phyloP scores from a whole-genome alignment of 2,888 invertebrate species.

The Aphrophora alni region DNA sequence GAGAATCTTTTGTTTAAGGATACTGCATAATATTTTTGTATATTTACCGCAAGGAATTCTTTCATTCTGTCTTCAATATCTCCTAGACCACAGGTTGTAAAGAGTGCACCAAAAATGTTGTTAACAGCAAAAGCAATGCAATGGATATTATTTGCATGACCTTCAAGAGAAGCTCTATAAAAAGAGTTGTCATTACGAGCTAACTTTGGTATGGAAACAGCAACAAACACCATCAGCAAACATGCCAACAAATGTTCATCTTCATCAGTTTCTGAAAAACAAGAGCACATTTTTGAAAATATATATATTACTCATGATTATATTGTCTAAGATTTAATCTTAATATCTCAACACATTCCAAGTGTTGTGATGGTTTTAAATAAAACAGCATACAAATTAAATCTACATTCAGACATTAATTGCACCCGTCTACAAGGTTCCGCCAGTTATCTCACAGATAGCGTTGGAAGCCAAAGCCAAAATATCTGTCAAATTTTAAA shows the following conservation, averaged over 20 bases:
- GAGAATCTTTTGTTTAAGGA: no score
- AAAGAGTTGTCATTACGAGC: constrained; percentile 90
- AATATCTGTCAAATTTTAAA: no score
- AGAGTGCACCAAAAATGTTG: constrained; percentile 94
- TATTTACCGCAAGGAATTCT: constrained; percentile 76
- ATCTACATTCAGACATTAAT: no score
- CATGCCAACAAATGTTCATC: constrained; percentile 95
- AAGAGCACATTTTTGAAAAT: constrained; percentile 25
- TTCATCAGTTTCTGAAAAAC: constrained; percentile 75
- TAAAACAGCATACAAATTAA: no score
- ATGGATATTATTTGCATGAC: constrained; percentile 98
- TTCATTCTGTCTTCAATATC: constrained; percentile 98
- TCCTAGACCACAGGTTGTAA: constrained; percentile 93
- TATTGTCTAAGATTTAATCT: no score
- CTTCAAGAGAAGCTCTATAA: constrained; percentile 85
- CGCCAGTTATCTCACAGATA: no score
- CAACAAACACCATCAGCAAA: constrained; percentile 97
- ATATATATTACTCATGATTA: no score
- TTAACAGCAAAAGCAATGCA: constrained; percentile 97
- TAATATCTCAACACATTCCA: no score
- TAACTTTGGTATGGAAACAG: constrained; percentile 94
- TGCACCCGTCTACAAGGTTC: no score
- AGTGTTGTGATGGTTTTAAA: no score
- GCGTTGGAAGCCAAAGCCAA: no score
- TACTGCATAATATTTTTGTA: not conserved